Conservation (phyloP, 2,888 invertebrate genomes). For the Mechanitis mazaeus region DNA sequence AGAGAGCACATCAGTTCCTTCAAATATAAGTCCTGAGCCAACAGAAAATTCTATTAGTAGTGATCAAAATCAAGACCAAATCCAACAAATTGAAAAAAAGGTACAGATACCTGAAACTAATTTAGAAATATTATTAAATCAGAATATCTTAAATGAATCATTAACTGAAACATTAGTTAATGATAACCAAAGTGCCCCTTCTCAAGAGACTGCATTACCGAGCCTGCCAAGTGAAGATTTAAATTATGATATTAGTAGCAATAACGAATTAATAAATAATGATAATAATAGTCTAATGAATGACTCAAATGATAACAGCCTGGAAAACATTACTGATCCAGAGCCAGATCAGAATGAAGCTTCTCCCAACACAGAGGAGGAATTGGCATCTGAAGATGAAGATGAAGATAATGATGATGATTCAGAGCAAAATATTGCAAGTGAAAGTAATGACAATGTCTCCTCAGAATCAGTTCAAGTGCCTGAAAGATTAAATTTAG, state of each 20-base stretch:
- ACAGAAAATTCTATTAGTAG: conserved; percentile 7
- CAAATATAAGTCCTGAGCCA: conserved; percentile 8
- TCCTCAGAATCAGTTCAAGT: conserved; percentile 33
- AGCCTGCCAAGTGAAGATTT: not conserved
- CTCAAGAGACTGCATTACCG: conserved; percentile 8
- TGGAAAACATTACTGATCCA: conserved; percentile 4
- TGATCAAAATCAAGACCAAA: conserved; percentile 23
- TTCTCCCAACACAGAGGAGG: not conserved
- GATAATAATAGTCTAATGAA: not conserved
- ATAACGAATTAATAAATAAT: conserved; percentile 13
- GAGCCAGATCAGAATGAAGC: not conserved
- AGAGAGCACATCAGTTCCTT: conserved; percentile 33
- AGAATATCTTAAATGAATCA: conserved; percentile 11
- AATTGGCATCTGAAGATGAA: conserved; percentile 14
- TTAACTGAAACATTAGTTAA: not conserved
- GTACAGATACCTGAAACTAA: conserved; percentile 14
- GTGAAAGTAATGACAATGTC: conserved; percentile 26
- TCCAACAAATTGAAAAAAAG: conserved; percentile 21
- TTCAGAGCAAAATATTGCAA: conserved; percentile 17
- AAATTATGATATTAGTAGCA: conserved; percentile 13
- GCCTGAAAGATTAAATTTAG: conserved; percentile 38
- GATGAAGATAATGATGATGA: conserved; percentile 22
- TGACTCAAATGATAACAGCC: not conserved
- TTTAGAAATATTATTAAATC: conserved; percentile 21
- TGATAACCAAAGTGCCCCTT: not conserved